Conservation (phyloP, 2,113 vertebrate species). For the Corvus cornix region DNA sequence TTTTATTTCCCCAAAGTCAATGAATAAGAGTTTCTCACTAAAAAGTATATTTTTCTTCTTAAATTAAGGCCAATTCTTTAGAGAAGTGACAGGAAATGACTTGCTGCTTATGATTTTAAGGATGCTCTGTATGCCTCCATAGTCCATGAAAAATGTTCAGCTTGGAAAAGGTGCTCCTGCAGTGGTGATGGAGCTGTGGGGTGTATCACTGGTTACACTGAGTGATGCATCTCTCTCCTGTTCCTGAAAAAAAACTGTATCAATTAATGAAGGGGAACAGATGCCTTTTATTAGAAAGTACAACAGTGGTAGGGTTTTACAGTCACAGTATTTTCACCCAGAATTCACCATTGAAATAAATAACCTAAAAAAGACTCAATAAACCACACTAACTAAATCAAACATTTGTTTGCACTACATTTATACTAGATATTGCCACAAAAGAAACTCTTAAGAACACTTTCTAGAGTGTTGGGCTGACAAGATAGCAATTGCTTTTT, state of each 20-base stretch:
- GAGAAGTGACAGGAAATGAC: not conserved
- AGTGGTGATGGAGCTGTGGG: not conserved
- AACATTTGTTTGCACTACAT: not conserved
- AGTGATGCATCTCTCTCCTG: not conserved
- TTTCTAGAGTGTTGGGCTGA: not conserved
- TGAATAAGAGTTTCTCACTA: not conserved
- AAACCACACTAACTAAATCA: not conserved
- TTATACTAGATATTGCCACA: not conserved
- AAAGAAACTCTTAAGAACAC: not conserved
- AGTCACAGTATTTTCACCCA: not conserved
- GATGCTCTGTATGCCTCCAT: not conserved
- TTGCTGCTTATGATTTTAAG: not conserved
- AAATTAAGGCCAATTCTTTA: not conserved
- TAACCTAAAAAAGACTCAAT: not conserved
- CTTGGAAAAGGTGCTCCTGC: not conserved
- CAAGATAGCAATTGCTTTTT: not conserved
- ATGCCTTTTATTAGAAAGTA: not conserved
- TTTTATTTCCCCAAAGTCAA: not conserved
- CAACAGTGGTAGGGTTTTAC: not conserved
- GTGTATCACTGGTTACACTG: not conserved
- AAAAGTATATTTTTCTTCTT: not conserved
- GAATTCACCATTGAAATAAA: not conserved
- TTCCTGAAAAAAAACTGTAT: not conserved
- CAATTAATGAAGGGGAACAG: not conserved
- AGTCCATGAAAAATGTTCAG: not conserved